Evolutionary conservation across 2,113 vertebrate species (phyloP).

Genomic region (Rynchops niger): DNA sequence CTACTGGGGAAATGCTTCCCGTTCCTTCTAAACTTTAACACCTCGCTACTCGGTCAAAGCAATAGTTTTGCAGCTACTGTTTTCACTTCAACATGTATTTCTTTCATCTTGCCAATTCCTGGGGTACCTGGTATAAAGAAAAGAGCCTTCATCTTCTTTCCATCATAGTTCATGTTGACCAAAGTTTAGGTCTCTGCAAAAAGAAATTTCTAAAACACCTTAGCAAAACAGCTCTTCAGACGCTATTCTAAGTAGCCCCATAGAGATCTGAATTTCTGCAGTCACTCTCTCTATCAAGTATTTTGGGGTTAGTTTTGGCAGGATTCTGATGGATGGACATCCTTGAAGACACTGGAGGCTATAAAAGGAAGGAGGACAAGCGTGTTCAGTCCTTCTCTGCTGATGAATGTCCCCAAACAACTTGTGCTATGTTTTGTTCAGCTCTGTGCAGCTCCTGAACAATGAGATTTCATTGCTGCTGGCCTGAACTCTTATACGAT

Average conservation of each 20-base stretch:
- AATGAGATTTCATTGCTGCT: background rate
- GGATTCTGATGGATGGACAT: background rate
- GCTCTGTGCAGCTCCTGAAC: background rate
- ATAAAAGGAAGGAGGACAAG: background rate
- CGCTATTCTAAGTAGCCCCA: background rate
- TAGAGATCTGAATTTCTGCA: background rate
- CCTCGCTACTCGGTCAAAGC: background rate
- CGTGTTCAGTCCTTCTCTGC: fast-evolving
- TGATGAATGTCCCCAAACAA: background rate
- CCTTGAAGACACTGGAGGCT: background rate
- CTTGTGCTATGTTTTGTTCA: fast-evolving
- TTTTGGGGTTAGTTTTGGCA: background rate
- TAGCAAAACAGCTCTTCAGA: background rate
- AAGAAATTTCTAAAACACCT: background rate
- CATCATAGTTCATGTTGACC: background rate
- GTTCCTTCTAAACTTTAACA: background rate
- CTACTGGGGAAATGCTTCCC: background rate
- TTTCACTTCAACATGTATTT: background rate
- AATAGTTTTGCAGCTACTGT: background rate
- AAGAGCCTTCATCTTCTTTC: background rate
- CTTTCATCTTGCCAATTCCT: background rate
- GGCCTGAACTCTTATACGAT: background rate
- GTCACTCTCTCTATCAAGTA: background rate
- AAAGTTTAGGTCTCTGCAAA: background rate
- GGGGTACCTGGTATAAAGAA: background rate